These are phyloP conservation scores for Galago senegalensis DNA, from an alignment of 2,797 vertebrate genomes.

Conservation along the genomic window DNA sequence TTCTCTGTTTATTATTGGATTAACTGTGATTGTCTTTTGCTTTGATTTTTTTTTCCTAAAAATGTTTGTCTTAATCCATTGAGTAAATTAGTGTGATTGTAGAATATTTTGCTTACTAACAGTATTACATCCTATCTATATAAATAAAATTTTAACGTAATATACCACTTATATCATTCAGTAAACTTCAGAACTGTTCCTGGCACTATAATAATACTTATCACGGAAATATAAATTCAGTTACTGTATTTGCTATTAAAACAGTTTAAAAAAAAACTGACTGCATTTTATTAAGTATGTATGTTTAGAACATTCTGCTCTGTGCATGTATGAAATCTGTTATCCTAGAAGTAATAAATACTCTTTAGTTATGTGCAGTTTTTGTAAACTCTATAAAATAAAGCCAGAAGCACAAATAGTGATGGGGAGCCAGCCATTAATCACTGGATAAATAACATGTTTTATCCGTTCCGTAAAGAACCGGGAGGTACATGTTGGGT, in stretches of 20 bases:
- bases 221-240: not conserved
- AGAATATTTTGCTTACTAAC: conserved; percentile 37
- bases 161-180: not conserved
- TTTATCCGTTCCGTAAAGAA: not conserved
- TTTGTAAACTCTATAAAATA: conserved; percentile 24
- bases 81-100: not conserved
- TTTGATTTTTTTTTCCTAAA: conserved; percentile 24
- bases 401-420: conserved; percentile 46
- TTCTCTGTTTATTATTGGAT: not conserved
- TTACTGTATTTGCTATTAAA: not conserved
- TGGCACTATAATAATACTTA: not conserved
- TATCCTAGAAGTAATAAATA: conserved; percentile 6
- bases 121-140: conserved; percentile 9
- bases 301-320: conserved; percentile 34
- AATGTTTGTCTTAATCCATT: conserved; percentile 49
- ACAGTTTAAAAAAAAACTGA: not conserved
- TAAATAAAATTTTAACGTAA: conserved; percentile 48
- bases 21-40: conserved; percentile 30
- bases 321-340: not conserved
- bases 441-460: not conserved
- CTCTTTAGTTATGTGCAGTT: not conserved
- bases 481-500: not conserved
- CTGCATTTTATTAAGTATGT: not conserved
- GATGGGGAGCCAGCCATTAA: not conserved
- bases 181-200: conserved; percentile 4